These are phyloP conservation scores for Neosilurus hyrtlii DNA, from an alignment of 2,797 vertebrate genomes.

Conservation along the genomic window DNA sequence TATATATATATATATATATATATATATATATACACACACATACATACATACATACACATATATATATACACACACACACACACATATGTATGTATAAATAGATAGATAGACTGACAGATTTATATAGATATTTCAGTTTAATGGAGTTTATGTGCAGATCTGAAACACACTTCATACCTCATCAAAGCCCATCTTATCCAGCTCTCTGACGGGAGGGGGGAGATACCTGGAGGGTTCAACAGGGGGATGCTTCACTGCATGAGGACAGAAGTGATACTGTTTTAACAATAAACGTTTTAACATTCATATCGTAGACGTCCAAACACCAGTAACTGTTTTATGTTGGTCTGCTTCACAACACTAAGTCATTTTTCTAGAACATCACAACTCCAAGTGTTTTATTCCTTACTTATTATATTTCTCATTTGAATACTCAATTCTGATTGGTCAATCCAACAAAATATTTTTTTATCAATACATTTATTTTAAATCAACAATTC, in stretches of 20 bases:
- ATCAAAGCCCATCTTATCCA: slow-evolving; percentile 96
- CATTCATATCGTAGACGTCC: too few relatives aligned
- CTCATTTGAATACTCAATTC: too few relatives aligned
- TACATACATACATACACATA: slow-evolving; percentile 73
- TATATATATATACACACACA: not conserved
- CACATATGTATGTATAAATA: not conserved
- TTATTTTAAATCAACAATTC: too few relatives aligned
- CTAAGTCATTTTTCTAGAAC: not conserved
- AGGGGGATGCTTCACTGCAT: slow-evolving; percentile 83
- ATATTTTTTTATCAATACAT: too few relatives aligned
- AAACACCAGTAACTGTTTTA: not conserved
- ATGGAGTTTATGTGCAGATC: not conserved
- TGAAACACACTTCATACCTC: slow-evolving; percentile 78
- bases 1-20: too few relatives aligned
- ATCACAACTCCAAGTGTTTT: not conserved
- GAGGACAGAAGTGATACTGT: slow-evolving; percentile 36
- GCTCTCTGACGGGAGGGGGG: slow-evolving; percentile 74
- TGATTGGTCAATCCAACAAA: too few relatives aligned
- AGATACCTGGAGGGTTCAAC: slow-evolving; percentile 84
- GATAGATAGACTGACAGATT: not conserved
- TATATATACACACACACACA: slow-evolving; percentile 22
- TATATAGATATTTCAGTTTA: not conserved
- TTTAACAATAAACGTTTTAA: not conserved
- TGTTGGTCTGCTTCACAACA: not conserved
- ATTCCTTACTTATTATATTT: not conserved